Base-by-base conservation (phyloP, 2,888 invertebrate species). In the Sphaerophoria rueppellii region DNA sequence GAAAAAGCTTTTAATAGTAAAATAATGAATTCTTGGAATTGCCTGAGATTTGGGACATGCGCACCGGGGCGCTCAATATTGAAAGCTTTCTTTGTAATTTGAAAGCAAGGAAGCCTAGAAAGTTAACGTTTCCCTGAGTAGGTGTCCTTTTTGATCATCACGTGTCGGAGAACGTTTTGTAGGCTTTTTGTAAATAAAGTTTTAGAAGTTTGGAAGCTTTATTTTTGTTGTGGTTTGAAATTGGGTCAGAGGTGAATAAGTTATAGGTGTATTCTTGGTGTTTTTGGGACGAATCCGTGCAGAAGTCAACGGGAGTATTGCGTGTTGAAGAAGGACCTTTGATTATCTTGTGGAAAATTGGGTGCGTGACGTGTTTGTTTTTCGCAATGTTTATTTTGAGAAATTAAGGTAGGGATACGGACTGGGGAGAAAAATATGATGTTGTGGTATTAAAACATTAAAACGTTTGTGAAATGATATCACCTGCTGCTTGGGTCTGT, bases 151-250 rank as follows among this genome's bases (percentile, higher is more conserved):
- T 35, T 40, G 72, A 80, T 83, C 83, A 83, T 83, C 83, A 83
- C 83, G 80, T 83, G 83, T 34, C 72, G 67, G 65, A 46, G 71
- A 83, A 83, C 80, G 83, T 83, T 71, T 75, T 83, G 75, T 83
- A 80, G 75, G 75, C 75, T 37, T 35, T 43, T 16, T 40, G 48
- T 35, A 35, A 50, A 35, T 65, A 16, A 35, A 48, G 14, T 16
- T 50, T 48, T 52, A 40, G 0, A 9, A 43, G 6, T 14, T 43
- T 37, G 24, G 24, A 24, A 24, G 24, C 34, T 60, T 35, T 7
- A 12, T 35, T 37, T 6, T 48, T 48, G 35, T 12, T 54, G 40
- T 32, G 57, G 54, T 37, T 35, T 12, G 7, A 32, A 83, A 76
- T 76, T 83, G 83, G 83, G 83, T 83, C 83, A 83, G 72, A 67